phyloP scores from a whole-genome alignment of 2,888 invertebrate species.

The Xiphydria camelus region DNA sequence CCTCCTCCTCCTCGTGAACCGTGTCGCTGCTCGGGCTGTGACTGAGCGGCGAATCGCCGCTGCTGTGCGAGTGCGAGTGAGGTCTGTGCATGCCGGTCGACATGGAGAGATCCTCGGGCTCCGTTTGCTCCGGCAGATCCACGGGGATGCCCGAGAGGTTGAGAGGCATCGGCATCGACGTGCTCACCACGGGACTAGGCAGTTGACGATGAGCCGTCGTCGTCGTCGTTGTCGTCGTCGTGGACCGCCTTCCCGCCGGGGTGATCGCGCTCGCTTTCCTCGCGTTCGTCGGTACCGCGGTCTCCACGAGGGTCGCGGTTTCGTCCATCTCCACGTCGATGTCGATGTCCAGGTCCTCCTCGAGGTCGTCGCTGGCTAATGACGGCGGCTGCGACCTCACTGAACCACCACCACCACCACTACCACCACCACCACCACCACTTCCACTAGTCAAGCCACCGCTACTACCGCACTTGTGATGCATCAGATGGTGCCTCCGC shows the following conservation, averaged over 20 bases:
- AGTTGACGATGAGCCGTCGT: conserved; percentile 56
- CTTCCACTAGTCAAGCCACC: conserved; percentile 44
- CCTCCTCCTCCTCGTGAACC: conserved; percentile 61
- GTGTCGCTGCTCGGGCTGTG: conserved; percentile 57
- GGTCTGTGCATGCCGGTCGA: conserved; percentile 59
- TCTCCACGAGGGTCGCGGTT: conserved; percentile 58
- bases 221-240: conserved; percentile 44
- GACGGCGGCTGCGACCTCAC: conserved; percentile 44
- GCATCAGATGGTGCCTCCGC: conserved; percentile 82
- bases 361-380: conserved; percentile 39
- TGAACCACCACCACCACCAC: no score
- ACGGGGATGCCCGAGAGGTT: conserved; percentile 59
- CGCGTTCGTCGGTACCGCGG: conserved; percentile 45
- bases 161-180: conserved; percentile 62
- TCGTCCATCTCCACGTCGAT: conserved; percentile 61
- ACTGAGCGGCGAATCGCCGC: conserved; percentile 59
- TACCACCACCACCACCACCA: conserved; percentile 35
- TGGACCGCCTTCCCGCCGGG: conserved; percentile 33
- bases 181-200: conserved; percentile 48
- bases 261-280: conserved; percentile 26
- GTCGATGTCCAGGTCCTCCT: conserved; percentile 50
- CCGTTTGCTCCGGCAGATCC: conserved; percentile 79
- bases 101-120: conserved; percentile 88
- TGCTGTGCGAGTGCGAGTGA: conserved; percentile 58
- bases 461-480: conserved; percentile 79